phyloP scores from a whole-genome alignment of 1,140 invertebrate species.

The Mya arenaria region DNA sequence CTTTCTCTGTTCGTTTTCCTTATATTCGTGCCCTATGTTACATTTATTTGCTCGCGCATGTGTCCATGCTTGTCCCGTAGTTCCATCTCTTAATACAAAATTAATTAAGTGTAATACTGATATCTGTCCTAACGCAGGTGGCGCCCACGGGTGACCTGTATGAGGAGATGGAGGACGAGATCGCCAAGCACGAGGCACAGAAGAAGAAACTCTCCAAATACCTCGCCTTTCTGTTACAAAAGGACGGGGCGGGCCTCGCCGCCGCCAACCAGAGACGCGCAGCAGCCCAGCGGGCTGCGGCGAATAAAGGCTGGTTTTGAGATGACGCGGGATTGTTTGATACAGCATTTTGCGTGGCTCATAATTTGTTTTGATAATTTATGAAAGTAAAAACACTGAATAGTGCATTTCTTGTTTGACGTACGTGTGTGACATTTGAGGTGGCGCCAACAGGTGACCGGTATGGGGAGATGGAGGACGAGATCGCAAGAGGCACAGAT shows the following conservation, averaged over 20 bases:
- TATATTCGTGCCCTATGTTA: no score
- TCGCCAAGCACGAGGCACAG: slow-evolving; percentile 22
- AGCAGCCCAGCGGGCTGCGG: slow-evolving; percentile 22
- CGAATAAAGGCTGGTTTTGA: slow-evolving; percentile 46
- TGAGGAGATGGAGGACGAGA: slow-evolving; percentile 33
- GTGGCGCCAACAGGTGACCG: slow-evolving; percentile 27
- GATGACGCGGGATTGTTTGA: background rate
- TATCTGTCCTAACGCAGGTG: no score
- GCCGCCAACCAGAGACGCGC: slow-evolving; percentile 18
- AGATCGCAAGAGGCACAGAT: slow-evolving; percentile 31
- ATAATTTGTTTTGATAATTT: no score
- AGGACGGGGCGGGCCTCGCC: slow-evolving; percentile 21
- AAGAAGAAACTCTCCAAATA: slow-evolving; percentile 52
- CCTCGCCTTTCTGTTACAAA: slow-evolving; percentile 19
- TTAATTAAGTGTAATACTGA: no score
- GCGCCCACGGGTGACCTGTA: slow-evolving; percentile 24
- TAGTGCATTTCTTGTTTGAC: no score
- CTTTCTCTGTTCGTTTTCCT: no score
- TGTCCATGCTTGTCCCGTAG: no score
- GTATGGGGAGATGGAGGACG: slow-evolving; percentile 28
- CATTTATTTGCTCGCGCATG: no score
- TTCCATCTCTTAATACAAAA: no score
- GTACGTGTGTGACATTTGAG: no score
- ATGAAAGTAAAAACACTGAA: no score
- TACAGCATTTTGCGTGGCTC: no score